Evolutionary conservation across 2,797 vertebrate species (phyloP).

Genomic region (Morus bassanus): DNA sequence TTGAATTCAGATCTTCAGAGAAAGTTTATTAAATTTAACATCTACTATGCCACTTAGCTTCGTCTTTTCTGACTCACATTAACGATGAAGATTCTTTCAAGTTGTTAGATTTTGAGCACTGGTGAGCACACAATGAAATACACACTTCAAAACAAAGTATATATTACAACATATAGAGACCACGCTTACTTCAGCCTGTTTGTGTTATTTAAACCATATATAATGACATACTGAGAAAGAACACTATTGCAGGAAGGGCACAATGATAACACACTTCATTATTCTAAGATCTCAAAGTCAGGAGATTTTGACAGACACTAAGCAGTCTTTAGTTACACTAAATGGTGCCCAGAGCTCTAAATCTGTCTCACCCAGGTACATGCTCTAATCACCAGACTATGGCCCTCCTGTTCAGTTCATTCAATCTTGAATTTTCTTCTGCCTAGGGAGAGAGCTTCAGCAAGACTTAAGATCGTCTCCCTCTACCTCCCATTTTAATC

Average conservation of each 20-base stretch:
- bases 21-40: background rate
- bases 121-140: background rate
- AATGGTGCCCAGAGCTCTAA: background rate
- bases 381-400: background rate
- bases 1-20: background rate
- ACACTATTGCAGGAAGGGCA: background rate
- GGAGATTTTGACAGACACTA: background rate
- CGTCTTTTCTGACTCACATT: background rate
- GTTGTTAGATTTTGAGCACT: background rate
- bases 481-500: background rate
- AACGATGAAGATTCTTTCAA: background rate
- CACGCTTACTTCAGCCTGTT: background rate
- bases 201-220: background rate
- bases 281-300: background rate
- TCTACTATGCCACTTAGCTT: background rate
- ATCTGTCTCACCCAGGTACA: background rate
- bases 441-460: background rate
- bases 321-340: background rate
- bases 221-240: background rate
- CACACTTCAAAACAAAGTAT: background rate
- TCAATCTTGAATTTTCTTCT: background rate
- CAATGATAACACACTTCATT: background rate
- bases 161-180: background rate
- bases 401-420: background rate
- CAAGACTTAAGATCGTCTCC: background rate